Conservation (phyloP, 2,888 invertebrate genomes). For the Melieria omissa region DNA sequence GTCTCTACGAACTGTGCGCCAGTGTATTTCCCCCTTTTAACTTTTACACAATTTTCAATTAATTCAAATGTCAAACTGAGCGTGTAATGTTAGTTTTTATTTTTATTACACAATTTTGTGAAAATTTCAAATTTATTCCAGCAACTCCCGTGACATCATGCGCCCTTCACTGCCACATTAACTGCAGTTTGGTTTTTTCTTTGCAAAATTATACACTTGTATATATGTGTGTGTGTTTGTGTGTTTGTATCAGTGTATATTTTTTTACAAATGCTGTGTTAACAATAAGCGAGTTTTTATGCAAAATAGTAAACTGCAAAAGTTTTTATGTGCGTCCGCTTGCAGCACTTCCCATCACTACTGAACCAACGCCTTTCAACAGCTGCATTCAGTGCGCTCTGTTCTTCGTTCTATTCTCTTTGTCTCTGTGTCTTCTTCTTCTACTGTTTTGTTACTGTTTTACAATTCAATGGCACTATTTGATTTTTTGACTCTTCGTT, state of each 20-base stretch:
- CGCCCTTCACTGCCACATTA: no score
- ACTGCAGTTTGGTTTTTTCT: not conserved
- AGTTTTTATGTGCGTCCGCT: not conserved
- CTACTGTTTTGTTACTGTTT: not conserved
- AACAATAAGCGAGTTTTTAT: slow-evolving; percentile 33
- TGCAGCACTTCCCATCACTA: no score
- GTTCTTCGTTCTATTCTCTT: no score
- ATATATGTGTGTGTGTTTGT: slow-evolving; percentile 4
- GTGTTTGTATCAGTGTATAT: not conserved
- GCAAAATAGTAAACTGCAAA: slow-evolving; percentile 21
- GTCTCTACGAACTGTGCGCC: slow-evolving; percentile 19
- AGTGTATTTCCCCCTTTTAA: no score
- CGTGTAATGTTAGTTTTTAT: slow-evolving; percentile 49
- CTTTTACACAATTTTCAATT: slow-evolving; percentile 46
- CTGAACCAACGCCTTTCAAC: no score
- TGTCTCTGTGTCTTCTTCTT: not conserved
- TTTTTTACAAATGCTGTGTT: not conserved
- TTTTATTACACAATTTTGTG: slow-evolving; percentile 48
- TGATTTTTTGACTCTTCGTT: no score
- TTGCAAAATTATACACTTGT: slow-evolving; percentile 5
- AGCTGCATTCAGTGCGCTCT: no score
- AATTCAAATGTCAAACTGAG: slow-evolving; percentile 51
- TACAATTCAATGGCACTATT: no score
- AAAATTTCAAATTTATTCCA: slow-evolving; percentile 46
- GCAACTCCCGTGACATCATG: not conserved